phyloP scores from a whole-genome alignment of 2,797 vertebrate genomes.

The Florisuga fusca region DNA sequence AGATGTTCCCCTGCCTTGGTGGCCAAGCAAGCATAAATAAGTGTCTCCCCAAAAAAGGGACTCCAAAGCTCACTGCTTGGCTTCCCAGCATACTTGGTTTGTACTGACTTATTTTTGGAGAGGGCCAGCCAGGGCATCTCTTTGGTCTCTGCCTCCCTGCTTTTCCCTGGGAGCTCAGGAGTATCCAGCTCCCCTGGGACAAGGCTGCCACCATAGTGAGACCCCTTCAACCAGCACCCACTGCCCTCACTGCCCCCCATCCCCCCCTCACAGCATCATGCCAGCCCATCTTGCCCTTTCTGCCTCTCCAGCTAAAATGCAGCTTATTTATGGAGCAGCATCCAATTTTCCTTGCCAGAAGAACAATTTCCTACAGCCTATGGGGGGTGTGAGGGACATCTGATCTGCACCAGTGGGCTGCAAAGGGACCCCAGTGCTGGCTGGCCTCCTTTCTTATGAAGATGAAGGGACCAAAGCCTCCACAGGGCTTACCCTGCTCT shows the following conservation, averaged over 20 bases:
- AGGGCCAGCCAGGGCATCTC: background rate
- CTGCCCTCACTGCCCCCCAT: too few relatives aligned
- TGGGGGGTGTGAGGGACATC: background rate
- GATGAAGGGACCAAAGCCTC: background rate
- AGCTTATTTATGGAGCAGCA: background rate
- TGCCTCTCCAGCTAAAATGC: background rate
- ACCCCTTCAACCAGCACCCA: background rate
- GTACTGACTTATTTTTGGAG: background rate
- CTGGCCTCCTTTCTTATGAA: background rate
- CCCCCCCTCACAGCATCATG: background rate
- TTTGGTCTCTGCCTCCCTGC: fast-evolving
- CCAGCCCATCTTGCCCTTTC: background rate
- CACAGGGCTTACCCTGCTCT: background rate
- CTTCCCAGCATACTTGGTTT: background rate
- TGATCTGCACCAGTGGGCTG: background rate
- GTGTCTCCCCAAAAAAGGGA: fast-evolving
- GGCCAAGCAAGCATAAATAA: background rate
- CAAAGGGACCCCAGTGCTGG: background rate
- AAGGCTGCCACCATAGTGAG: background rate
- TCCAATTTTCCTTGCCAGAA: background rate
- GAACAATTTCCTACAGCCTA: background rate
- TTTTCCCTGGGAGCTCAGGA: background rate
- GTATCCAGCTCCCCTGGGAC: background rate
- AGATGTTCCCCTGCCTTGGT: background rate
- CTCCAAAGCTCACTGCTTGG: background rate